phyloP scores from a whole-genome alignment of 2,888 invertebrate genomes.

The Agrotis clavis region DNA sequence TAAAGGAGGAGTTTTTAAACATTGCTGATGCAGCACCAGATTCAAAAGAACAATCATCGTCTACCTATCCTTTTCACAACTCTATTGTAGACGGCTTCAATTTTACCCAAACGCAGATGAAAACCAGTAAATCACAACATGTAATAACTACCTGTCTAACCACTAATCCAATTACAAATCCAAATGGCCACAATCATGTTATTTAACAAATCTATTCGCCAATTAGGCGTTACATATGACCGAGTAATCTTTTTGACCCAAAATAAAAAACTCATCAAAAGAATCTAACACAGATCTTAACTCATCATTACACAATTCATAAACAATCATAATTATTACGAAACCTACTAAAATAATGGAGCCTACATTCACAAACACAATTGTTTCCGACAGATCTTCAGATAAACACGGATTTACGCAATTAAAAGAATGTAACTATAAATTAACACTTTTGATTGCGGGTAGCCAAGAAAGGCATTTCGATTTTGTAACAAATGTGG shows the following conservation, averaged over 20 bases:
- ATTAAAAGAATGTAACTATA: conserved; percentile 66
- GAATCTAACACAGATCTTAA: conserved; percentile 46
- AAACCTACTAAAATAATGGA: conserved; percentile 62
- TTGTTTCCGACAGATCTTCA: conserved; percentile 62
- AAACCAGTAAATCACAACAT: not conserved
- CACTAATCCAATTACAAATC: conserved; percentile 4
- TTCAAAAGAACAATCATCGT: not conserved
- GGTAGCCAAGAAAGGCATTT: conserved; percentile 27
- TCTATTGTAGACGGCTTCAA: not conserved
- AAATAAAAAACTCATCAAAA: conserved; percentile 34
- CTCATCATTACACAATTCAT: conserved; percentile 41
- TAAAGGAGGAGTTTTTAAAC: not conserved
- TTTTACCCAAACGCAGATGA: not conserved
- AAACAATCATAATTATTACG: conserved; percentile 62
- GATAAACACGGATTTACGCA: conserved; percentile 66
- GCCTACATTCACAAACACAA: conserved; percentile 63
- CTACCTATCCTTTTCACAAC: rapidly evolving
- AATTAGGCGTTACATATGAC: conserved; percentile 27
- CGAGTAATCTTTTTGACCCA: conserved; percentile 32
- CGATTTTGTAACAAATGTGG: conserved; percentile 52
- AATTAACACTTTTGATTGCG: conserved; percentile 65
- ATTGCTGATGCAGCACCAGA: not conserved
- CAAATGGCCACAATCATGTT: conserved; percentile 2
- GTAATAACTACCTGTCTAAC: not conserved
- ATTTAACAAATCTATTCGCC: conserved; percentile 17